phyloP scores from a whole-genome alignment of 2,113 vertebrate species.

The Vombatus ursinus region DNA sequence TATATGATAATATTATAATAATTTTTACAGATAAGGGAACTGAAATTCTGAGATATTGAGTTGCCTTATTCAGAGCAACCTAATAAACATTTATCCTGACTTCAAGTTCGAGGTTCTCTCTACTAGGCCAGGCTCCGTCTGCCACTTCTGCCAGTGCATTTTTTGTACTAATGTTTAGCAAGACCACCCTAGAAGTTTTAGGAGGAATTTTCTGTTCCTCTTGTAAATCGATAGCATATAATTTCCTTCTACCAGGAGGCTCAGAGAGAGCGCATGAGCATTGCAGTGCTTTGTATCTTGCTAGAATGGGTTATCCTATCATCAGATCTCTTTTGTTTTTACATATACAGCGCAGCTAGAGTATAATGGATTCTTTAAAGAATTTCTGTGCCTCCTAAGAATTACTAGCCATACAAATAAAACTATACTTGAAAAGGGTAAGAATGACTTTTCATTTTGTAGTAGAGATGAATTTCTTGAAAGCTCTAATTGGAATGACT shows the following conservation, averaged over 20 bases:
- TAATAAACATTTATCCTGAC: not conserved
- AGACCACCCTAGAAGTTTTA: not conserved
- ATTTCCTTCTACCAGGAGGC: not conserved
- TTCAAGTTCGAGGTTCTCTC: not conserved
- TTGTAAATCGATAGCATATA: constrained; percentile 30
- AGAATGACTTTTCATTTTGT: constrained; percentile 18
- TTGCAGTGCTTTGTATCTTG: not conserved
- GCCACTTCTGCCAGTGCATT: not conserved
- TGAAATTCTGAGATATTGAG: not conserved
- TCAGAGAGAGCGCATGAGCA: not conserved
- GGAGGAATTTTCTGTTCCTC: constrained; percentile 27
- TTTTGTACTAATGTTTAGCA: not conserved
- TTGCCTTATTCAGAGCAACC: not conserved
- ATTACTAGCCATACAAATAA: constrained; percentile 28
- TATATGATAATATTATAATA: not conserved
- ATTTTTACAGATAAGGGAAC: not conserved
- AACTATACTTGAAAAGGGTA: constrained; percentile 48
- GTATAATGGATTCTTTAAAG: constrained; percentile 24
- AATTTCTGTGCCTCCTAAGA: constrained; percentile 26
- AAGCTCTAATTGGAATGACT: not conserved
- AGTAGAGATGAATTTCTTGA: not conserved
- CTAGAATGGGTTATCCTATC: not conserved
- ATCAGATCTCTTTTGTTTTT: not conserved
- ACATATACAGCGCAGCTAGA: not conserved
- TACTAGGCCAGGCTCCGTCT: not conserved